A percentile compares a stretch with the other conserved stretches of the same genome.
Evolutionary conservation across 1,140 invertebrate genomes (phyloP).

Genomic region (Zaprionus ghesquierei): DNA sequence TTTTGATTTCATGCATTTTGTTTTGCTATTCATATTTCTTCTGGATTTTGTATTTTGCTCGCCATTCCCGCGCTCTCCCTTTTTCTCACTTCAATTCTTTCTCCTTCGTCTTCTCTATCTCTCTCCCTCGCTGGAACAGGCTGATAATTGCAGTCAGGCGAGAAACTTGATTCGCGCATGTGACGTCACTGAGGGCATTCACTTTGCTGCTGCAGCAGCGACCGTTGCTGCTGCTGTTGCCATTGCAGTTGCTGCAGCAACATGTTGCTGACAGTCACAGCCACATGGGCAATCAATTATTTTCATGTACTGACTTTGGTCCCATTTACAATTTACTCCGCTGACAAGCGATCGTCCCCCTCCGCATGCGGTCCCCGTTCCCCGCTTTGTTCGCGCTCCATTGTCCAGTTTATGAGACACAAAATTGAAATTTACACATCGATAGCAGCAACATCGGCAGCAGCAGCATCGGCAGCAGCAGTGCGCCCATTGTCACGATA

Average conservation of each 20-base stretch:
- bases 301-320: slow-evolving; percentile 29
- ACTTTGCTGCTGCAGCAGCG: slow-evolving; percentile 40
- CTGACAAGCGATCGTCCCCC: slow-evolving; percentile 32
- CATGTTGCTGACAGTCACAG: slow-evolving; percentile 65
- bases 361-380: slow-evolving; percentile 15
- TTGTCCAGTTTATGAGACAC: slow-evolving; percentile 74
- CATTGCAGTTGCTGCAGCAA: slow-evolving; percentile 53
- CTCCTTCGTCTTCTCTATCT: slow-evolving; percentile 1
- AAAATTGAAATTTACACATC: slow-evolving; percentile 79
- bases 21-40: slow-evolving; percentile 77
- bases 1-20: slow-evolving; percentile 77
- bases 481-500: slow-evolving; percentile 77
- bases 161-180: slow-evolving; percentile 45
- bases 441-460: slow-evolving; percentile 40
- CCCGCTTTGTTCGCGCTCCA: slow-evolving; percentile 22
- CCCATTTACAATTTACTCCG: slow-evolving; percentile 37
- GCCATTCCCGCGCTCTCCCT: slow-evolving; percentile 46
- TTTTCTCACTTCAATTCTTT: background rate
- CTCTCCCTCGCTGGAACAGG: slow-evolving; percentile 3
- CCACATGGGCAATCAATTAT: slow-evolving; percentile 49
- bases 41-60: slow-evolving; percentile 80
- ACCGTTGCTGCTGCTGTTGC: slow-evolving; percentile 23
- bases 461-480: slow-evolving; percentile 15
- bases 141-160: slow-evolving; percentile 37
- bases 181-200: slow-evolving; percentile 77